Evolutionary conservation across 2,113 vertebrate genomes (phyloP), one percentile per base, ranked within the genome.

Genomic region (Vireo altiloquus): DNA sequence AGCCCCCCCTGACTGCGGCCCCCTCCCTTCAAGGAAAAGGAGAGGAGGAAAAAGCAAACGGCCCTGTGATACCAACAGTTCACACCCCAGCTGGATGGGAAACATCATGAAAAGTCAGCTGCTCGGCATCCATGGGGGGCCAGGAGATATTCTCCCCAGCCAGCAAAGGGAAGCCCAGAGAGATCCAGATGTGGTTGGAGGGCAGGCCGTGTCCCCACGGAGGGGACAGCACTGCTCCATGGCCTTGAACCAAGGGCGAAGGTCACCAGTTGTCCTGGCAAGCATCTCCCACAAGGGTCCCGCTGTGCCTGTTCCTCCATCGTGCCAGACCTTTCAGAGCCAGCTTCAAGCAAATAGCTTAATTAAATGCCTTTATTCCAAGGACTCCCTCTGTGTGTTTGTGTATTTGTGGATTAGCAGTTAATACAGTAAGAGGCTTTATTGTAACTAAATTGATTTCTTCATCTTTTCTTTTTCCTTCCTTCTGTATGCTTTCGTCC

Each of bases 351-450:
- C 53, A 97, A 96, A 95, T 18, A 87, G 87, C 87, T 82, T 95
- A 95, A 95, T 95, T 95, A 95, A 95, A 94, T 64, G 81, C 66
- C 87, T 96, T 89, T 92, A 91, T 94, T 82, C 91, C 94, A 69
- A 68, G 81, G 87, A 91, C 94, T 96, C 92, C 93, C 94, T 95
- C 82, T 81, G 91, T 46, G 91, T 96, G 86, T 93, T 96, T 93
- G 86, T 95, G 89, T 94, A 57, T 91, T 96, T 95, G 80, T 78
- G 92, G 95, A 92, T 96, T 96, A 95, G 89, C 57, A 83, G 94
- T 89, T 96, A 96, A 95, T 95, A 94, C 75, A 86, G 77, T 91
- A 94, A 94, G 95, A 94, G 66, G 81, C 83, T 96, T 96, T 94
- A 94, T 82, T 94, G 81, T 57, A 88, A 65, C 74, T 89, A 82